Evolutionary conservation across 1,140 invertebrate species (phyloP), one percentile per base, ranked within the genome.

Genomic region (Gyrodactylus salaris): DNA sequence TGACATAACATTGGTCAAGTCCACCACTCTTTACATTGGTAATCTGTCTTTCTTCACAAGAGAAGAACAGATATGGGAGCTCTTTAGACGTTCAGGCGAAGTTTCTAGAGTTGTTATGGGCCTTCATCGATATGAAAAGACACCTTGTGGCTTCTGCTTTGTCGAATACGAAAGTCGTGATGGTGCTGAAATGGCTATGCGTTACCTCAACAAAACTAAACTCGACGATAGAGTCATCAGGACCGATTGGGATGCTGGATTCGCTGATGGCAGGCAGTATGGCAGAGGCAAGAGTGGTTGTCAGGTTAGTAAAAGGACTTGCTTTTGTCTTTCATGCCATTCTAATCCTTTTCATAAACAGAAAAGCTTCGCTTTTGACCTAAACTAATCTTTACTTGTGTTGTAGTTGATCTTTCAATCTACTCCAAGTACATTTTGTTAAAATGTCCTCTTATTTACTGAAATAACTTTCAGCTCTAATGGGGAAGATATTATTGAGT

Each of bases 61-160:
- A 1, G 95, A 99, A 80, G 93, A 97, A 82, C 95, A 99, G 84
- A 92, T 99, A 74, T 91, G 94, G 78, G 94, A 98, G 81, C 82
- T 99, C 68, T 99, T 98, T 81, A 87, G 87, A 24, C 87, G 88
- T 80, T 93, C 91, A 81, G 95, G 95, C 2, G 93, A 98, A 81
- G 87, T 99, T 25, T 87, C 91, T 77, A 82, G 91, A 77, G 89
- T 99, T 25, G 86, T 99, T 20, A 98, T 99, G 92, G 95, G 95
- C 0, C 81, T 99, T 70, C 93, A 99, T 79, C 92, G 95, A 78
- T 91, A 89, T 77, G 92, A 91, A 77, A 97, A 96, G 79, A 99
- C 94, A 0, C 95, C 95, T 0, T 99, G 95, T 84, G 95, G 95
- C 16, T 99, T 99, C 81, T 98, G 94, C 81, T 99, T 99, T 83